These are phyloP conservation scores for Myocastor coypus DNA, from an alignment of 2,113 vertebrate genomes.

Conservation along the genomic window DNA sequence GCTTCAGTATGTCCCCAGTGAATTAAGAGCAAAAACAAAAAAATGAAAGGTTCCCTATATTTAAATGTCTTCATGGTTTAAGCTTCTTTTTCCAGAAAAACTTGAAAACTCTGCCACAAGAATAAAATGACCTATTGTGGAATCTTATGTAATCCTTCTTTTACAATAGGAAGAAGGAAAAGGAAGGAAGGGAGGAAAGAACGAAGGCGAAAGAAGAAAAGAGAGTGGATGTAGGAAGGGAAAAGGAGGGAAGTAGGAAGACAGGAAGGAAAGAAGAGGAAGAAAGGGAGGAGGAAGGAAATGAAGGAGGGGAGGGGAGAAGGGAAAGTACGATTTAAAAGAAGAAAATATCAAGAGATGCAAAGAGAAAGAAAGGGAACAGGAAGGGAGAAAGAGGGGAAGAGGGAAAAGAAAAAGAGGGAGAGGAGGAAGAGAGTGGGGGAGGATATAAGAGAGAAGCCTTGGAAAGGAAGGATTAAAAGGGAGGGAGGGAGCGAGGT, in stretches of 20 bases:
- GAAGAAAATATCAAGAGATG: neutral
- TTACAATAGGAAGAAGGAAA: neutral
- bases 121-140: constrained; percentile 2
- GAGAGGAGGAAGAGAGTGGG: too few species aligned
- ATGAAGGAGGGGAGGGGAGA: too few species aligned
- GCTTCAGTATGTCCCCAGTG: neutral
- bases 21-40: constrained; percentile 5
- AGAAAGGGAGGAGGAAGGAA: neutral
- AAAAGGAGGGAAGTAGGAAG: neutral
- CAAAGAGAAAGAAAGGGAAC: neutral
- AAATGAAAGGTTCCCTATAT: neutral
- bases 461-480: too few species aligned
- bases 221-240: neutral
- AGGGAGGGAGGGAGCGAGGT: neutral
- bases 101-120: neutral
- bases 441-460: neutral
- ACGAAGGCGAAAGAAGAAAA: too few species aligned
- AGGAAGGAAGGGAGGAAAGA: neutral
- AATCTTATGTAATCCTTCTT: neutral
- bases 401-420: too few species aligned
- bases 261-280: neutral
- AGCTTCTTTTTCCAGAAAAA: constrained; percentile 44
- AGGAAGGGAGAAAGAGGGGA: too few species aligned
- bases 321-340: too few species aligned
- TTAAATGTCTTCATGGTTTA: neutral